Evolutionary conservation across 1,140 invertebrate genomes (phyloP).

Genomic region (Diploscapter pachys): DNA sequence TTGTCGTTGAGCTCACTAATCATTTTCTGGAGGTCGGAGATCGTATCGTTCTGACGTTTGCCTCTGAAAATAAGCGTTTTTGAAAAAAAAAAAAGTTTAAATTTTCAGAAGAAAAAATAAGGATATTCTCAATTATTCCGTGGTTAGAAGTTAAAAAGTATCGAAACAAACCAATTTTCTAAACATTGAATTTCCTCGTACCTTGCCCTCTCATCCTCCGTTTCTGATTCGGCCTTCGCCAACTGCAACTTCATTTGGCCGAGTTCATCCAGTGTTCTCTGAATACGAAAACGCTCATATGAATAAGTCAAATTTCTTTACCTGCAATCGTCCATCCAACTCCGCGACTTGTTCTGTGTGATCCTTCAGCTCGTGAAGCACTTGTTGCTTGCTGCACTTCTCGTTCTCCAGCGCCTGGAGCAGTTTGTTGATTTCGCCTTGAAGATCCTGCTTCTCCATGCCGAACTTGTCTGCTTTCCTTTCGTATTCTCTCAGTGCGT

Average conservation of each 20-base stretch:
- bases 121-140: no score
- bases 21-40: slow-evolving; percentile 28
- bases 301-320: no score
- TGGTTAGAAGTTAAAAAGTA: no score
- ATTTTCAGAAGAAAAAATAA: no score
- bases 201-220: slow-evolving; percentile 14
- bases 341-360: no score
- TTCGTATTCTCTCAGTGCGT: slow-evolving; percentile 42
- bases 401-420: slow-evolving; percentile 30
- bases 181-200: not conserved
- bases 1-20: slow-evolving; percentile 35
- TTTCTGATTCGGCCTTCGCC: slow-evolving; percentile 7
- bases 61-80: not conserved
- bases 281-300: not conserved
- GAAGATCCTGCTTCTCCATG: slow-evolving; percentile 34
- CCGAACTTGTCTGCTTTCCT: slow-evolving; percentile 42
- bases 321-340: no score
- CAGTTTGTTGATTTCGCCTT: slow-evolving; percentile 6
- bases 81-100: no score
- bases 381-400: not conserved
- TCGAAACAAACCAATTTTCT: not conserved
- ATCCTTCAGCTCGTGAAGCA: no score
- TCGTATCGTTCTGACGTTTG: slow-evolving; percentile 27
- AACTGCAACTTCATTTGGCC: not conserved
- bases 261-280: slow-evolving; percentile 2